phyloP scores from a whole-genome alignment of 1,140 invertebrate species.

The honey bee (Apis mellifera) region DNA sequence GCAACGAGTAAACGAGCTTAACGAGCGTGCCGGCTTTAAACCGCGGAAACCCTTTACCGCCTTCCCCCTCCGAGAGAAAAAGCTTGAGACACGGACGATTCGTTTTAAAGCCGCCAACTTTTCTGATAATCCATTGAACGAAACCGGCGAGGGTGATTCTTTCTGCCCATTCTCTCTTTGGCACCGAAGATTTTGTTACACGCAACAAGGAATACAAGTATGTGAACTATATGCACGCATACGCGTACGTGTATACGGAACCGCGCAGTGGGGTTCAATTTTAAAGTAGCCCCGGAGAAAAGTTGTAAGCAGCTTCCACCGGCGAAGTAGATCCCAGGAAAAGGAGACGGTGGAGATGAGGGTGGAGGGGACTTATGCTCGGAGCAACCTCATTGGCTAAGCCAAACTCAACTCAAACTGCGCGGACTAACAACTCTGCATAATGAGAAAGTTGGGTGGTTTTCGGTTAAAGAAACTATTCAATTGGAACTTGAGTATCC shows the following conservation, averaged over 20 bases:
- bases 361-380: conserved; percentile 15
- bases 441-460: conserved; percentile 68
- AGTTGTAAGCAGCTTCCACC: conserved; percentile 69
- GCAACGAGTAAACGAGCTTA: conserved; percentile 44
- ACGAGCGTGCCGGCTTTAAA: conserved; percentile 51
- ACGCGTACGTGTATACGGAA: not conserved
- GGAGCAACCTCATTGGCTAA: conserved; percentile 63
- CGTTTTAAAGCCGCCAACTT: conserved; percentile 53
- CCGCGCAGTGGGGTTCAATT: conserved; percentile 46
- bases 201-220: no score
- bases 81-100: conserved; percentile 51
- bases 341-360: conserved; percentile 32
- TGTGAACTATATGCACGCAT: not conserved
- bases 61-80: not conserved
- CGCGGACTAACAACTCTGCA: conserved; percentile 64
- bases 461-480: conserved; percentile 68
- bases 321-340: conserved; percentile 39
- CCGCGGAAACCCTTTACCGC: conserved; percentile 40
- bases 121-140: conserved; percentile 56
- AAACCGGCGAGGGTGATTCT: not conserved
- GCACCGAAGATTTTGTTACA: not conserved
- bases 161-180: not conserved
- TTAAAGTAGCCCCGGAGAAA: conserved; percentile 64
- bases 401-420: conserved; percentile 63
- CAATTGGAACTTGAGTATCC: conserved; percentile 59